A percentile compares a stretch with the other conserved stretches of the same genome.
Conservation (phyloP, 30 jellyfish, hydroid and myxozoan species). For the Mastigias papua region DNA sequence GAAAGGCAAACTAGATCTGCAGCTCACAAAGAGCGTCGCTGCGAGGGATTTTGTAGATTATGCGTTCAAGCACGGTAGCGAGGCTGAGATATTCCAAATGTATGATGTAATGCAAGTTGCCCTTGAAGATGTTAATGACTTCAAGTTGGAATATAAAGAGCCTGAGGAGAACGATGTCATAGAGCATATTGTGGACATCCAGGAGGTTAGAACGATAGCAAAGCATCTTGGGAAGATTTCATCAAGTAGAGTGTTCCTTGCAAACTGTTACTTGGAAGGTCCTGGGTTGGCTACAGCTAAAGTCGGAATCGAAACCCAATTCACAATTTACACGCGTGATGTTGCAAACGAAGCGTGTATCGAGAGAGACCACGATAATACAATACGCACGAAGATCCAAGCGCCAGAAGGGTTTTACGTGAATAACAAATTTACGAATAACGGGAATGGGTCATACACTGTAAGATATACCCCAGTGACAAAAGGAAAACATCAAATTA, state of each 20-base stretch:
- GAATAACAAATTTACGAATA: constrained; percentile 76
- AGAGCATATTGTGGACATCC: constrained; percentile 73
- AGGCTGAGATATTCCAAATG: constrained; percentile 91
- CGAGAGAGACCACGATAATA: constrained; percentile 79
- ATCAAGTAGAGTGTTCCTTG: constrained; percentile 81
- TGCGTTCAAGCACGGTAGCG: constrained; percentile 96
- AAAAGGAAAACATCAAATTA: constrained; percentile 82
- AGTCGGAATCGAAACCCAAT: constrained; percentile 91
- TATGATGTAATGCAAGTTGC: constrained; percentile 90
- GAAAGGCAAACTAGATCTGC: constrained; percentile 66
- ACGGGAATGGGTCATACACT: constrained; percentile 80
- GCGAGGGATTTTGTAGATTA: constrained; percentile 91
- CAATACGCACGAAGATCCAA: constrained; percentile 89
- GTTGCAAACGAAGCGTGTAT: constrained; percentile 79
- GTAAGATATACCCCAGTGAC: constrained; percentile 96
- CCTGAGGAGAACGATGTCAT: constrained; percentile 99
- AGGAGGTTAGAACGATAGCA: constrained; percentile 81
- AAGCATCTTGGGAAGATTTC: constrained; percentile 89
- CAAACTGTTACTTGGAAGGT: constrained; percentile 81
- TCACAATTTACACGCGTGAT: constrained; percentile 83
- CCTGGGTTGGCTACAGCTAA: constrained; percentile 93
- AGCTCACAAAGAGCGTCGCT: constrained; percentile 67
- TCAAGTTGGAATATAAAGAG: constrained; percentile 81
- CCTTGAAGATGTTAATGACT: constrained; percentile 74
- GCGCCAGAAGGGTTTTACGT: constrained; percentile 98